These are phyloP conservation scores for Dipodomys stephensi DNA, from an alignment of 2,113 vertebrate genomes.

Conservation along the genomic window DNA sequence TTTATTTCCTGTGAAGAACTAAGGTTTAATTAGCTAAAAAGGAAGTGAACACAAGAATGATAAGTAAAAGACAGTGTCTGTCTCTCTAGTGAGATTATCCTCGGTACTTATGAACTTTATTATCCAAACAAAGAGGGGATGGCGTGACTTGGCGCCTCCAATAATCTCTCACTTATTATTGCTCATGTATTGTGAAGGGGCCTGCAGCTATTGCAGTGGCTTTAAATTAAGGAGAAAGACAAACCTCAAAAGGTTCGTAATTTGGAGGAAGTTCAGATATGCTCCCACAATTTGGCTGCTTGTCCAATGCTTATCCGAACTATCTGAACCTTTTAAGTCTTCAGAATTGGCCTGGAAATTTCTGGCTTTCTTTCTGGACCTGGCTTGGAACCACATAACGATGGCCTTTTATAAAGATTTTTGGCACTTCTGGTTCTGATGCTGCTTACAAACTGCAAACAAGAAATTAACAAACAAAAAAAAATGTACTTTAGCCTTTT, in stretches of 20 bases:
- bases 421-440: constrained; percentile 48
- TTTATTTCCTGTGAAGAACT: constrained; percentile 87
- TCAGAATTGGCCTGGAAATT: constrained; percentile 67
- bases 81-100: constrained; percentile 88
- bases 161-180: constrained; percentile 86
- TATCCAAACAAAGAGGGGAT: constrained; percentile 88
- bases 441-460: constrained; percentile 44
- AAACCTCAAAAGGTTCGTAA: constrained; percentile 81
- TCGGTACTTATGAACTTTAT: constrained; percentile 89
- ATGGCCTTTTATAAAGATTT: constrained; percentile 32
- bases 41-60: constrained; percentile 87
- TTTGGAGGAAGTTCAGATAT: constrained; percentile 79
- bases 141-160: constrained; percentile 84
- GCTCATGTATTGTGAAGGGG: constrained; percentile 82
- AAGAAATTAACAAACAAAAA: constrained; percentile 52
- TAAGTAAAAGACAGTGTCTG: constrained; percentile 88
- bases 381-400: constrained; percentile 20
- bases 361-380: constrained; percentile 61
- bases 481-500: not conserved
- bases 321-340: constrained; percentile 73
- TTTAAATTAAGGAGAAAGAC: constrained; percentile 60
- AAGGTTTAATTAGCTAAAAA: constrained; percentile 90
- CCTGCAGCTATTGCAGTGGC: constrained; percentile 76
- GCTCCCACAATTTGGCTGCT: constrained; percentile 68
- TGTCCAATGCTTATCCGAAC: constrained; percentile 66